Evolutionary conservation across 2,113 vertebrate genomes (phyloP).

Genomic region (Amphilophus citrinellus): DNA sequence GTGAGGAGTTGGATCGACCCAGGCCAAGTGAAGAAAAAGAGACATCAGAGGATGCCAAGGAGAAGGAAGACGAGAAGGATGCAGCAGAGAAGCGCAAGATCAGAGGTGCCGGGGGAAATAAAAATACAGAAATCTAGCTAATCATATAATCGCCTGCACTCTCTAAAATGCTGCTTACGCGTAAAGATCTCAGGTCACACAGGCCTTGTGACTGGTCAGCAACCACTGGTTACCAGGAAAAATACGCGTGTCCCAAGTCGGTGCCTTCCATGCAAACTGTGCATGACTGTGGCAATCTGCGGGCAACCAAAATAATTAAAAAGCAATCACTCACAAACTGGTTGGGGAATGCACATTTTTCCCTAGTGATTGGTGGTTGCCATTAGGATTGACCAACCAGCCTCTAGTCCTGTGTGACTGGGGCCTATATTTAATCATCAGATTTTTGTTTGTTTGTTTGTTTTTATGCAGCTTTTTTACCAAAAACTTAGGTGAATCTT

Average conservation of each 20-base stretch:
- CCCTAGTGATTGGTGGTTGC: no score
- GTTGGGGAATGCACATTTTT: no score
- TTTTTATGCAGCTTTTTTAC: no score
- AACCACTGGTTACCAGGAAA: neutral
- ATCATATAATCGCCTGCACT: neutral
- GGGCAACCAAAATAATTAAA: neutral
- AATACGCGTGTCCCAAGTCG: no score
- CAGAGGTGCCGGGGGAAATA: slow-evolving; percentile 76
- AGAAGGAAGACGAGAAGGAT: slow-evolving; percentile 78
- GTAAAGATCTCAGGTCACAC: neutral
- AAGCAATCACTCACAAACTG: neutral
- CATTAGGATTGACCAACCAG: no score
- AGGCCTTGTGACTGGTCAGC: neutral
- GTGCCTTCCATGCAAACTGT: neutral
- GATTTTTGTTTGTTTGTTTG: no score
- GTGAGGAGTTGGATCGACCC: slow-evolving; percentile 86
- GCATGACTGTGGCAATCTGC: neutral
- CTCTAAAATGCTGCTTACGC: neutral
- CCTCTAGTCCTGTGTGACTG: no score
- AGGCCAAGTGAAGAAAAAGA: slow-evolving; percentile 74
- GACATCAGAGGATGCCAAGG: slow-evolving; percentile 67
- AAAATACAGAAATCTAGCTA: neutral
- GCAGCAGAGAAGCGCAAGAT: slow-evolving; percentile 78
- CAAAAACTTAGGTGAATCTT: no score
- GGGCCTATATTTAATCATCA: no score